Percentiles rank a stretch among this genome's conserved stretches.
Evolutionary conservation across 1,140 invertebrate genomes (phyloP).

Genomic region (Drosophila dunni): DNA sequence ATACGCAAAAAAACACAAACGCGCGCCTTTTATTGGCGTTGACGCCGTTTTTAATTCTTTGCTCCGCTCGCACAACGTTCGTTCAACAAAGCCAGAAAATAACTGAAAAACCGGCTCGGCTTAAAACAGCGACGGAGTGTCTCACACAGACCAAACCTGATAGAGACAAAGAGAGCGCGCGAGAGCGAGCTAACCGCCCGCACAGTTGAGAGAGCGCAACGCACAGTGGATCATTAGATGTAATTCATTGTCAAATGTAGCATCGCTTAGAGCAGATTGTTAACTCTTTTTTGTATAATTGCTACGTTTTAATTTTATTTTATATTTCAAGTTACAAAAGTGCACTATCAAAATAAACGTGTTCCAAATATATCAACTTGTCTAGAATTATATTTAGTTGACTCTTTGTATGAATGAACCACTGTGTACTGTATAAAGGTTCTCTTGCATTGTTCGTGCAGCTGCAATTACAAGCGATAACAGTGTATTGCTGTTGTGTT

Average conservation of each 20-base stretch:
- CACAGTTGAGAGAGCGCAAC: slow-evolving; percentile 33
- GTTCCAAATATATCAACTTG: no score
- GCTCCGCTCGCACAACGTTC: slow-evolving; percentile 43
- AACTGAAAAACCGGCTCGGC: slow-evolving; percentile 45
- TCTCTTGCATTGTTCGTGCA: slow-evolving; percentile 48
- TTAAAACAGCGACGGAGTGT: slow-evolving; percentile 48
- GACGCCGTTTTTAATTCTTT: slow-evolving; percentile 28
- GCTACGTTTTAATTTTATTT: no score
- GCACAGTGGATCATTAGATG: slow-evolving; percentile 23
- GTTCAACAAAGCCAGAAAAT: slow-evolving; percentile 47
- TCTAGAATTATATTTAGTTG: not conserved
- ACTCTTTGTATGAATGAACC: not conserved
- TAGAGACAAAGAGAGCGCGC: slow-evolving; percentile 5
- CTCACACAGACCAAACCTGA: slow-evolving; percentile 39
- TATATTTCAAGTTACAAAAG: no score
- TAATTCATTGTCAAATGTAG: not conserved
- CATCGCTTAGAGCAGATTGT: not conserved
- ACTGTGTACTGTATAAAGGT: slow-evolving; percentile 31
- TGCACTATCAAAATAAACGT: no score
- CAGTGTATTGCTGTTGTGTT: slow-evolving; percentile 37
- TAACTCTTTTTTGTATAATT: not conserved
- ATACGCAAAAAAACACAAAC: slow-evolving; percentile 52
- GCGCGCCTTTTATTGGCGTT: slow-evolving; percentile 63
- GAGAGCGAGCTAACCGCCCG: slow-evolving; percentile 28
- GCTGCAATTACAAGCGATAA: slow-evolving; percentile 56